Percentiles rank a stretch among this genome's conserved stretches.
Evolutionary conservation across 2,113 vertebrate genomes (phyloP).

Genomic region (Podilymbus podiceps): DNA sequence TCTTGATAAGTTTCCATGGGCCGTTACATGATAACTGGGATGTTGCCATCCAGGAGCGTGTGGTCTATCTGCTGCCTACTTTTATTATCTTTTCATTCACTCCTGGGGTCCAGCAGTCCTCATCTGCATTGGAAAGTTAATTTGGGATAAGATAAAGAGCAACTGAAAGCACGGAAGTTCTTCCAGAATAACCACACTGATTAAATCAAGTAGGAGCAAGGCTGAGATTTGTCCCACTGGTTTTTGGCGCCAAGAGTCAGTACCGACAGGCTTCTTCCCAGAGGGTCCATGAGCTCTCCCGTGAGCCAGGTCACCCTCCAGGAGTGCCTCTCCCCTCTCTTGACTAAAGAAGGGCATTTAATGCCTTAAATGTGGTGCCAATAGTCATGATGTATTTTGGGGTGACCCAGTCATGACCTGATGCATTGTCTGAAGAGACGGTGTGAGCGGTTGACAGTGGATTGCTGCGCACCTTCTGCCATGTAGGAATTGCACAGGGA

Average conservation of each 20-base stretch:
- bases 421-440: neutral
- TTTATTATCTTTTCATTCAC: neutral
- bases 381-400: neutral
- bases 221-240: neutral
- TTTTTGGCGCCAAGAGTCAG: neutral
- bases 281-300: neutral
- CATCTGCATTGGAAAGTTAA: neutral
- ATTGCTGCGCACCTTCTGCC: neutral
- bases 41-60: neutral
- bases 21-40: neutral
- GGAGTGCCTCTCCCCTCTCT: neutral
- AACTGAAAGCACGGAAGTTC: neutral
- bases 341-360: neutral
- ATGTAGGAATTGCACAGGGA: neutral
- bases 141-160: neutral
- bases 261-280: accelerated
- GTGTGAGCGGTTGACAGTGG: neutral
- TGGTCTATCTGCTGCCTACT: neutral
- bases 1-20: neutral
- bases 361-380: neutral
- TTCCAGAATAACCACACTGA: neutral
- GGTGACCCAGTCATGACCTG: neutral
- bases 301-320: accelerated
- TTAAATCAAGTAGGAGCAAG: neutral
- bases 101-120: neutral